Evolutionary conservation across 2,113 vertebrate genomes (phyloP).

Genomic region (Stictonetta naevosa): DNA sequence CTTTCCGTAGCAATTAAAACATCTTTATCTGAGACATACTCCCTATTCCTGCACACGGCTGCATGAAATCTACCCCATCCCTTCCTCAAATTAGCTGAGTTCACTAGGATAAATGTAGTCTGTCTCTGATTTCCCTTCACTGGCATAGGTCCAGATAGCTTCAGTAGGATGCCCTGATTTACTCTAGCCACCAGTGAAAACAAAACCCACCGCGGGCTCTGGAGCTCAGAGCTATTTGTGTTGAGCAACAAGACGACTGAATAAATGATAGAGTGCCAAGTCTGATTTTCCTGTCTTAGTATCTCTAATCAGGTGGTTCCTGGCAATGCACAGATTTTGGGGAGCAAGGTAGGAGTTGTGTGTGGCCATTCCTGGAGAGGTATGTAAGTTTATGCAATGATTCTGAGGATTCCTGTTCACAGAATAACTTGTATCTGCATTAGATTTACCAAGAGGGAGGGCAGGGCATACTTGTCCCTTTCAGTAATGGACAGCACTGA

Average conservation of each 20-base stretch:
- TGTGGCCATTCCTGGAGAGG: neutral
- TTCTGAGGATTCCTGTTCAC: neutral
- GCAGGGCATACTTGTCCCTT: neutral
- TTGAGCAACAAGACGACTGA: neutral
- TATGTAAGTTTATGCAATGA: neutral
- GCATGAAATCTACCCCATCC: neutral
- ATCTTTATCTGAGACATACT: neutral
- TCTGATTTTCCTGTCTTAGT: neutral
- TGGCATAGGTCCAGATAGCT: neutral
- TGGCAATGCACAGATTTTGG: neutral
- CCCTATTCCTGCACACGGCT: neutral
- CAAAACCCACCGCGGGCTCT: accelerated
- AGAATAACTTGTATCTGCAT: neutral
- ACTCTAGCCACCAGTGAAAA: neutral
- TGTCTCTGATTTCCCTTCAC: neutral
- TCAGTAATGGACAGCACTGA: neutral
- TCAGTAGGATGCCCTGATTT: neutral
- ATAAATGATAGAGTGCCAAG: neutral
- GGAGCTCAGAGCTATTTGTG: neutral
- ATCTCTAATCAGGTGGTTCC: neutral
- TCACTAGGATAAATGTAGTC: neutral
- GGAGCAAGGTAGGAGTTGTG: neutral
- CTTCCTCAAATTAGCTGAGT: neutral
- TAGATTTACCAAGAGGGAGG: neutral
- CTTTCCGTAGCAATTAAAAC: neutral